These are phyloP conservation scores for Anthoscopus minutus DNA, from an alignment of 2,113 vertebrate genomes.

Conservation along the genomic window DNA sequence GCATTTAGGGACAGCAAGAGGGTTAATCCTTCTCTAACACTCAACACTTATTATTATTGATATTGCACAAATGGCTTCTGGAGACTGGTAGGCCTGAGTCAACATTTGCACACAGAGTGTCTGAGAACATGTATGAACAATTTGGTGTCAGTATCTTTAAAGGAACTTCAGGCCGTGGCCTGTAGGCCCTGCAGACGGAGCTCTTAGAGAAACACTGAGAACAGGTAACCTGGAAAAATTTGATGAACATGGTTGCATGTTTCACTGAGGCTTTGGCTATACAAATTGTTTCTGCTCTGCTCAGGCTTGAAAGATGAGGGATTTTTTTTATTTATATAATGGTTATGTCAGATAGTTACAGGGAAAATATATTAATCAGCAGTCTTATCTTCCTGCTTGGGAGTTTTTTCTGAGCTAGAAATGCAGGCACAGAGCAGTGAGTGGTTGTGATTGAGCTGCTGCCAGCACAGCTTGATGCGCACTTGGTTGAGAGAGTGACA, in stretches of 20 bases:
- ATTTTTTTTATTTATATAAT: background rate
- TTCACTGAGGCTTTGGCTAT: background rate
- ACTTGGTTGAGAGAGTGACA: accelerated
- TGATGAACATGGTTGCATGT: background rate
- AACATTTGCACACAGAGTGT: background rate
- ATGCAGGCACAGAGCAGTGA: accelerated
- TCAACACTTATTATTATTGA: background rate
- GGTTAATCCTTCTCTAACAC: background rate
- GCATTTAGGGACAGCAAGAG: background rate
- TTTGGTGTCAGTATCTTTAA: background rate
- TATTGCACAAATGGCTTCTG: background rate
- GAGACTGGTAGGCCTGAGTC: background rate
- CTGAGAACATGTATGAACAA: background rate
- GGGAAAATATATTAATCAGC: background rate
- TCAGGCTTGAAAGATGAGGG: background rate
- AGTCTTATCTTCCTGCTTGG: background rate
- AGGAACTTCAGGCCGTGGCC: too few relatives aligned
- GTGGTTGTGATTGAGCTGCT: accelerated
- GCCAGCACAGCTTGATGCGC: accelerated
- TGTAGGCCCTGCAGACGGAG: background rate
- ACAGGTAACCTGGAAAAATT: background rate
- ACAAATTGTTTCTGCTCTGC: background rate
- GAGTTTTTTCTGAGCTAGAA: background rate
- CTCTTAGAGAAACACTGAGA: background rate
- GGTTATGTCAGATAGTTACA: background rate